phyloP scores from a whole-genome alignment of 2,888 invertebrate genomes.

The Ernsta delagoae region DNA sequence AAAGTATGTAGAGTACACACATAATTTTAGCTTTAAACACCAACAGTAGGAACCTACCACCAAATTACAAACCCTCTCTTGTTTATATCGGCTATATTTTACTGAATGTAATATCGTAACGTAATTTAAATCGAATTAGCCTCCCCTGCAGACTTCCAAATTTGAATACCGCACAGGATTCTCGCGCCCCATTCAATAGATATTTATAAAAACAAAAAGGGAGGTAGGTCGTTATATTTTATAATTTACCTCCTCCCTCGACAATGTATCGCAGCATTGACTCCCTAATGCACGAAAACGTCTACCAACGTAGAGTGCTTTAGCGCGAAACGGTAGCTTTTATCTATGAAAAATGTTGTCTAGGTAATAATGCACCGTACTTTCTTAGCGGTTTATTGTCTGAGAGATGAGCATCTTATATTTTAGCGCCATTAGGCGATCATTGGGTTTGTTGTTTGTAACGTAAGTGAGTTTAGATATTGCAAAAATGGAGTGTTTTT shows the following conservation, averaged over 20 bases:
- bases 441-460: too few relatives aligned
- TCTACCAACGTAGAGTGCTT: too few relatives aligned
- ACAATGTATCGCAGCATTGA: conserved; percentile 69
- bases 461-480: too few relatives aligned
- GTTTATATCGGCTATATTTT: conserved; percentile 79
- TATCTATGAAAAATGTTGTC: too few relatives aligned
- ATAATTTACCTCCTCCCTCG: conserved; percentile 66
- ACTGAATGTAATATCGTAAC: conserved; percentile 81
- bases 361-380: too few relatives aligned
- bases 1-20: too few relatives aligned
- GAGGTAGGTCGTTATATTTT: conserved; percentile 63
- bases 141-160: conserved; percentile 74
- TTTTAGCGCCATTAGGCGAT: too few relatives aligned
- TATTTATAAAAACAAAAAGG: conserved; percentile 63
- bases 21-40: background rate
- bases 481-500: too few relatives aligned
- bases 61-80: conserved; percentile 76
- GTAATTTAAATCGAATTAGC: conserved; percentile 85
- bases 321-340: too few relatives aligned
- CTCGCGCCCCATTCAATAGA: conserved; percentile 71
- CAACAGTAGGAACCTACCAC: background rate
- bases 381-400: too few relatives aligned
- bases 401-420: too few relatives aligned
- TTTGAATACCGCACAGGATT: conserved; percentile 76
- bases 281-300: too few relatives aligned